Base-by-base conservation (phyloP, 2,888 invertebrate species). In the Leucophenga montana region DNA sequence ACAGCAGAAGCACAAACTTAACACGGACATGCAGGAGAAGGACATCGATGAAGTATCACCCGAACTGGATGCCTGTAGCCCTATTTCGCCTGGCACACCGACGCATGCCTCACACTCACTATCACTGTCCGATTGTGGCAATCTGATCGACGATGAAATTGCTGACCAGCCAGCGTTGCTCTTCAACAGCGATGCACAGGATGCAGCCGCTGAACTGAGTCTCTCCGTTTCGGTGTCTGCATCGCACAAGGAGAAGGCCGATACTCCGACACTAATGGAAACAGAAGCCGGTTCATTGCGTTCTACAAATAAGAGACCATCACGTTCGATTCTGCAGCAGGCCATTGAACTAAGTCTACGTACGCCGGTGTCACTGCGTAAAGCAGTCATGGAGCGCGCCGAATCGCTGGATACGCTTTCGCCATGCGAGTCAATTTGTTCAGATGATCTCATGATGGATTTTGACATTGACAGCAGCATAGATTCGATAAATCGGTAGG, bases 391-490 rank as follows among this genome's bases (percentile, higher is more conserved):
- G 16, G 92, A 92, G 75, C 89, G 93, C 44, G 92, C 93, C 6
- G 92, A 93, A 4, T 95, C 95, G 0, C 88, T 95, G 73, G 95
- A 95, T 84, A 95, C 96, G 0, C 88, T 96, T 70, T 95, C 95
- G n/a, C 93, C 94, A 1, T 94, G 93, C 80, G 93, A 94, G 77
- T 95, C 95, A 77, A 93, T 96, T 71, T 94, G 94, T 53, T 95
- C 95, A 5, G 96, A 96, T 83, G 96, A 96, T 88, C 91, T 95
- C 72, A 96, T 96, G 93, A 92, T 95, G 91, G 95, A 96, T 89
- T 95, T 93, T 83, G 95, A 95, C 77, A 82, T 87, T 39, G 90
- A 86, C 70, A 89, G 89, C 77, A 89, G 89, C 69, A 82, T 89
- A 69, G 89, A 89, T 75, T 89, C 89, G 16, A 88, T 89, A 65